A percentile compares a stretch with the other conserved stretches of the same genome.
Evolutionary conservation across 2,113 vertebrate genomes (phyloP).

Genomic region (Hippoglossus stenolepis): DNA sequence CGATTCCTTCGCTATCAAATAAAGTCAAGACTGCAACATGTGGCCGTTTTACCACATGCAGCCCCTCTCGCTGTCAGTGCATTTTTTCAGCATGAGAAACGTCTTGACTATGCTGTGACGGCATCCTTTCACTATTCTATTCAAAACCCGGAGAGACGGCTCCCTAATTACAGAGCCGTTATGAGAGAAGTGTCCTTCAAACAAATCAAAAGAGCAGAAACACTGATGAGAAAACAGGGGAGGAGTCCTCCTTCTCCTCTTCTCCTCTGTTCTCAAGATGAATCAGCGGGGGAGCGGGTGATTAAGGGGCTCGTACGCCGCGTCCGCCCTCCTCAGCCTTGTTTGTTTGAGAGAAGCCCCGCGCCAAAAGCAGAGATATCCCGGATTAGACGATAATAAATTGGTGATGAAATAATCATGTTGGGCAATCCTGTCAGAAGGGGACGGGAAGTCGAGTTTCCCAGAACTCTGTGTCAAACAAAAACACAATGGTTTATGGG

Average conservation of each 20-base stretch:
- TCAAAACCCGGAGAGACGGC: conserved; percentile 57
- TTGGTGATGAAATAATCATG: conserved; percentile 69
- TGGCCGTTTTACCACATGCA: conserved; percentile 29
- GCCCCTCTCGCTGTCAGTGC: conserved; percentile 1
- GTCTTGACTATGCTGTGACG: conserved; percentile 26
- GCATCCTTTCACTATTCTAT: conserved; percentile 39
- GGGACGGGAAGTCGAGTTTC: conserved; percentile 67
- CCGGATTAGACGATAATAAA: conserved; percentile 74
- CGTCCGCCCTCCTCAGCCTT: conserved; percentile 38
- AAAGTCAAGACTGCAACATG: conserved; percentile 8
- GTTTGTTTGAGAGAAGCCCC: conserved; percentile 55
- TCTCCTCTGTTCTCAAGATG: not conserved
- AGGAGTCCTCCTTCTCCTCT: not conserved
- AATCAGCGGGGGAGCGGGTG: conserved; percentile 40
- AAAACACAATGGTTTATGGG: conserved; percentile 61
- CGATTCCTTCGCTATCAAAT: not conserved
- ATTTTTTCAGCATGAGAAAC: conserved; percentile 25
- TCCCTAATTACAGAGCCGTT: conserved; percentile 52
- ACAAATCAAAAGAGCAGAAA: conserved; percentile 38
- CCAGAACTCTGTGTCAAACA: conserved; percentile 67
- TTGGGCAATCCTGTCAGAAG: conserved; percentile 62
- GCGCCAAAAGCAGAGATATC: conserved; percentile 56
- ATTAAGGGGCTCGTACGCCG: conserved; percentile 39
- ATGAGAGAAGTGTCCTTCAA: conserved; percentile 19
- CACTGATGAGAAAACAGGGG: conserved; percentile 29